Evolutionary conservation across 2,888 invertebrate species (phyloP), one percentile per base, ranked within the genome.

Genomic region (Sturmia bella): DNA sequence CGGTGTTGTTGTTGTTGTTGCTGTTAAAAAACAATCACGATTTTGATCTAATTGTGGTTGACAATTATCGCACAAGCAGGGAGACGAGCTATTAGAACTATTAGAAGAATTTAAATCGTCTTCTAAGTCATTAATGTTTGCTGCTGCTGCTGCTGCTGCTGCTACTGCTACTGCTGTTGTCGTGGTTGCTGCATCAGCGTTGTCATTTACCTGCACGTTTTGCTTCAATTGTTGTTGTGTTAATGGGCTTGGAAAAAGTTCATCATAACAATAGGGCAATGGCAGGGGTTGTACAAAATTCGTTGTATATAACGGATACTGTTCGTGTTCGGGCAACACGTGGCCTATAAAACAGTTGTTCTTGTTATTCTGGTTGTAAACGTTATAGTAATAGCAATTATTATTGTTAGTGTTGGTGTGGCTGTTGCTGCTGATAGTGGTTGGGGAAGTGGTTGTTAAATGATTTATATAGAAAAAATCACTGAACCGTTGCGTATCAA

Each of bases 401-500:
- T 32, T 32, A 32, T 32, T 27, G 27, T 27, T 27, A 6, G 52
- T 11, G 70, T 41, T 72, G 3, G 57, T 21, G 17, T 61, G 13
- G 17, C 39, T 45, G 43, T 41, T 61, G 39, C 61, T 73, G 43
- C 54, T 83, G 43, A 63, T 78, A 39, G 45, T 73, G n/a, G n/a
- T 1, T 56, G 39, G 15, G 56, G 32, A 69, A n/a, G n/a, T n/a
- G n/a, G 56, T 63, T 39, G 54, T 43, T 64, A 72, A 57, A 59
- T 37, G 17, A 79, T 73, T 73, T 56, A 66, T 59, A 63, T 64
- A 75, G 81, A 87, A 70, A 74, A 84, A 80, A 63, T 88, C 87
- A 79, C 86, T 85, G 37, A 90, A 87, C 12, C 88, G 87, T 69
- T 87, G 88, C 68, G 88, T 89, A 87, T 90, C 89, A 80, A 89